A percentile compares a stretch with the other conserved stretches of the same genome.
Evolutionary conservation across 2,113 vertebrate species (phyloP).

Genomic region (Halichoeres trimaculatus): DNA sequence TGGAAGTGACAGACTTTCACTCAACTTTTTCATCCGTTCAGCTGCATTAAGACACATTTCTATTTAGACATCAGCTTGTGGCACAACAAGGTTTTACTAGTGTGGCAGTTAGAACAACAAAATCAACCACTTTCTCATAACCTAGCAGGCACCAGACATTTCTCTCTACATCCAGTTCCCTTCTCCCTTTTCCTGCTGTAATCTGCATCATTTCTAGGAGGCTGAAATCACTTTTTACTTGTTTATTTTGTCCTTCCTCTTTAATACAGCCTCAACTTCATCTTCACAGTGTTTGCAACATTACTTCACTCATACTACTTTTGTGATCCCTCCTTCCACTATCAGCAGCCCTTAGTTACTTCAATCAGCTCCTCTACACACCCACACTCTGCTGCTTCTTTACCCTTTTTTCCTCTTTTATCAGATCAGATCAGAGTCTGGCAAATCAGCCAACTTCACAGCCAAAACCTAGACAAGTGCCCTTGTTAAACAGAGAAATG

Average conservation of each 20-base stretch:
- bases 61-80: background rate
- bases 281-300: constrained; percentile 8
- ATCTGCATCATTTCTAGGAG: background rate
- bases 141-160: too few relatives aligned
- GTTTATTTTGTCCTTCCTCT: background rate
- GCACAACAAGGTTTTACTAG: background rate
- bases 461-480: background rate
- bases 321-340: constrained; percentile 9
- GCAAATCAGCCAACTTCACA: background rate
- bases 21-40: background rate
- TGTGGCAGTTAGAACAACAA: too few relatives aligned
- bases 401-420: background rate
- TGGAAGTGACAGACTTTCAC: background rate
- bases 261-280: constrained; percentile 5
- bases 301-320: constrained; percentile 1
- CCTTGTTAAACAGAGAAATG: constrained; percentile 10
- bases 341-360: constrained; percentile 6
- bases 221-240: constrained; percentile 3
- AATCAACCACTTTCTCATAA: too few relatives aligned
- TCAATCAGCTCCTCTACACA: constrained; percentile 11
- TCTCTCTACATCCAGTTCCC: background rate
- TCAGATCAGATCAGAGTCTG: background rate
- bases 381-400: background rate
- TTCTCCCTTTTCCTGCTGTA: too few relatives aligned
- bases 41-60: background rate